These are phyloP conservation scores for Tinea pellionella DNA, from an alignment of 2,888 invertebrate genomes.

Conservation along the genomic window DNA sequence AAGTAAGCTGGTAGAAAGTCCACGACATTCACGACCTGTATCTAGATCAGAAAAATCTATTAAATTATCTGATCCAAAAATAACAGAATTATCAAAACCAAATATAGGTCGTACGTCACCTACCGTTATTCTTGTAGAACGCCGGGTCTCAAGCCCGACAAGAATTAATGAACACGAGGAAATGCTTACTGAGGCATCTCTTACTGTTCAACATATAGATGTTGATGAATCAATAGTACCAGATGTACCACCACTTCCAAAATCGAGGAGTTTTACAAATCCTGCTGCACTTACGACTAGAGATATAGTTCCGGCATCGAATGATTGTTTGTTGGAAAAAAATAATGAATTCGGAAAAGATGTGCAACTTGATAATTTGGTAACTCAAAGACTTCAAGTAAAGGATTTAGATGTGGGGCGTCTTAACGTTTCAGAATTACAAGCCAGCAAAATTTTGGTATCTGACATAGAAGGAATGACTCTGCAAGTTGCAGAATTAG, in stretches of 20 bases:
- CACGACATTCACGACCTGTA: conserved; percentile 57
- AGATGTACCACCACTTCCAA: conserved; percentile 57
- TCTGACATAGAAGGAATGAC: conserved; percentile 84
- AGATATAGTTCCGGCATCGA: conserved; percentile 23
- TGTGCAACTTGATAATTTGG: conserved; percentile 51
- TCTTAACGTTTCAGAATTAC: conserved; percentile 80
- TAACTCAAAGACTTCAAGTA: conserved; percentile 76
- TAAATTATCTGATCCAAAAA: conserved; percentile 66
- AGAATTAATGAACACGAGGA: conserved; percentile 69
- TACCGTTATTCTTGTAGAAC: conserved; percentile 71
- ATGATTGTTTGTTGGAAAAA: conserved; percentile 43
- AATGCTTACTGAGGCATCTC: conserved; percentile 74
- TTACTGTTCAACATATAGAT: conserved; percentile 75
- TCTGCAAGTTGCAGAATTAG: conserved; percentile 78
- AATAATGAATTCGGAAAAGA: conserved; percentile 42
- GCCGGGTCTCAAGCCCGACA: conserved; percentile 70
- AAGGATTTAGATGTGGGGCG: conserved; percentile 83
- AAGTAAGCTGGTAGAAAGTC: conserved; percentile 58
- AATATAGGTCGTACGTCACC: conserved; percentile 69
- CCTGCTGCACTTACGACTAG: conserved; percentile 25
- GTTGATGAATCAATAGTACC: conserved; percentile 57
- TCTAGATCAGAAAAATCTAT: conserved; percentile 69
- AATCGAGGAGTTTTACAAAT: conserved; percentile 31
- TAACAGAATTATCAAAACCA: conserved; percentile 66
- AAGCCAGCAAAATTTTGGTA: conserved; percentile 83